phyloP scores from a whole-genome alignment of 2,113 vertebrate genomes.

The Coreoperca whiteheadi region DNA sequence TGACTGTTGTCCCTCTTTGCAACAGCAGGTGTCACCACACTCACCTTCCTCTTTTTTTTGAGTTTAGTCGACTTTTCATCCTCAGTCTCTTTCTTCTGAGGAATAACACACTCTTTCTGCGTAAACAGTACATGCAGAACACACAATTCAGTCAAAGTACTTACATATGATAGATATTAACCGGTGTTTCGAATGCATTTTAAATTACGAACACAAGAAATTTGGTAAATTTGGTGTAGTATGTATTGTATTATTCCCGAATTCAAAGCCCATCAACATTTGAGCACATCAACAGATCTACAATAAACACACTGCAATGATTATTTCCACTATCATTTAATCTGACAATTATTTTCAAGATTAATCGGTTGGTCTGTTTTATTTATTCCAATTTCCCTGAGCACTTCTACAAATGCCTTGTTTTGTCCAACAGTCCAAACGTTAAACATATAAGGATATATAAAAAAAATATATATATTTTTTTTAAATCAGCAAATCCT shows the following conservation, averaged over 20 bases:
- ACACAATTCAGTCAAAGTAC: background rate
- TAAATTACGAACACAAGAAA: background rate
- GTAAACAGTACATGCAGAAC: conserved; percentile 2
- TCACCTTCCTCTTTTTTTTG: conserved; percentile 77
- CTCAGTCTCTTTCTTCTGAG: conserved; percentile 45
- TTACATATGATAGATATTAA: background rate
- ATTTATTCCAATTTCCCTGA: background rate
- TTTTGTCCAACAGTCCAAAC: background rate
- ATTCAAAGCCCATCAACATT: background rate
- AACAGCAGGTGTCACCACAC: conserved; percentile 64
- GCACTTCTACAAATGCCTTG: background rate
- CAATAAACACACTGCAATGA: background rate
- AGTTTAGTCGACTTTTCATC: conserved; percentile 53
- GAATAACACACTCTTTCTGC: conserved; percentile 54
- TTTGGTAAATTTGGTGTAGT: background rate
- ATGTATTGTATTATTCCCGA: background rate
- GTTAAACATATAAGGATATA: no score
- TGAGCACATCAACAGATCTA: background rate
- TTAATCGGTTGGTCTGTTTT: background rate
- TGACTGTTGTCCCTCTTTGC: background rate
- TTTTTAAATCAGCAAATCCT: background rate
- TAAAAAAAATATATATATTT: no score
- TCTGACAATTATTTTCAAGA: background rate
- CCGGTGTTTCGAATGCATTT: background rate
- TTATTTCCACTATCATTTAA: background rate